A percentile compares a stretch with the other conserved stretches of the same genome.
phyloP scores from a whole-genome alignment of 2,797 vertebrate species.

The Sebastes cheni region DNA sequence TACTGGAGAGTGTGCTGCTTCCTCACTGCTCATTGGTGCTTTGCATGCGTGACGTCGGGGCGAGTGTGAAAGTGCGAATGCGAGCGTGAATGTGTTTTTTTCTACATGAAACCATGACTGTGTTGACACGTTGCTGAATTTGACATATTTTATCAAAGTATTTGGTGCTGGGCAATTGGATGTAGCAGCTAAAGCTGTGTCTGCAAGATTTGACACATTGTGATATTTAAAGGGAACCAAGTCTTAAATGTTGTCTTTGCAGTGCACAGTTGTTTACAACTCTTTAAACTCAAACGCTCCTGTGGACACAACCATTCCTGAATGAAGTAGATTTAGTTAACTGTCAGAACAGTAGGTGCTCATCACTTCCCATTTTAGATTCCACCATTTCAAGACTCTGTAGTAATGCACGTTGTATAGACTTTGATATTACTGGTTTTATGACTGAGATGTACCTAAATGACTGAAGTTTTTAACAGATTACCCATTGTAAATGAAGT shows the following conservation, averaged over 20 bases:
- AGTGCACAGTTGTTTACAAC: constrained; percentile 96
- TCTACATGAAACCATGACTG: constrained; percentile 73
- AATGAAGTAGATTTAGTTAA: constrained; percentile 89
- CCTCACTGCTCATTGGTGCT: constrained; percentile 77
- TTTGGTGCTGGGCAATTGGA: constrained; percentile 86
- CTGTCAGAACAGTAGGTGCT: constrained; percentile 92
- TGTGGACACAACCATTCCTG: constrained; percentile 81
- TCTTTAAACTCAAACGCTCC: constrained; percentile 86
- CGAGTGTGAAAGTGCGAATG: constrained; percentile 69
- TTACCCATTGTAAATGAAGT: constrained; percentile 99
- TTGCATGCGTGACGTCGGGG: constrained; percentile 79
- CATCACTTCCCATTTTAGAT: constrained; percentile 91
- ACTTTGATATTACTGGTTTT: constrained; percentile 99
- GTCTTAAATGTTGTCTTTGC: constrained; percentile 86
- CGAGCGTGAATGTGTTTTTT: constrained; percentile 56
- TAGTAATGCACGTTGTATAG: constrained; percentile 99
- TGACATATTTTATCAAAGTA: constrained; percentile 81
- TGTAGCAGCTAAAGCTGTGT: constrained; percentile 86
- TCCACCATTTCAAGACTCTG: constrained; percentile 95
- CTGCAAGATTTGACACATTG: constrained; percentile 86
- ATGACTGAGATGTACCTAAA: constrained; percentile 99
- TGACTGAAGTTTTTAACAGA: constrained; percentile 96
- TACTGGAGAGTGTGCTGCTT: constrained; percentile 68
- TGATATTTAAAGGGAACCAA: constrained; percentile 89
- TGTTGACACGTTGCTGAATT: constrained; percentile 75